These are phyloP conservation scores for Haplochromis vanheusdeni DNA, from an alignment of 2,113 vertebrate genomes.

Conservation along the genomic window DNA sequence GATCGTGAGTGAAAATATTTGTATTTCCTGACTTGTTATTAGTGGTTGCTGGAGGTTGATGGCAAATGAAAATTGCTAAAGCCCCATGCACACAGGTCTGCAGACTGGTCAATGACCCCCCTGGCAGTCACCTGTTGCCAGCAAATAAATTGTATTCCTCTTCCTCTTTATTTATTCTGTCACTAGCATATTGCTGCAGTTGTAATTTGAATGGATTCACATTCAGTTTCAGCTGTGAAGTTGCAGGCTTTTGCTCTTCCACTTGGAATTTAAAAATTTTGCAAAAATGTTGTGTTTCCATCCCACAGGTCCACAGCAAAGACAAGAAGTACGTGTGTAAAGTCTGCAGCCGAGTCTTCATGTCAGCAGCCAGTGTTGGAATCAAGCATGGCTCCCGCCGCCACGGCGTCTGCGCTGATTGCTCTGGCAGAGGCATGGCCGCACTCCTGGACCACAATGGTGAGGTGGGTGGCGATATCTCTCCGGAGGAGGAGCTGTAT, in stretches of 20 bases:
- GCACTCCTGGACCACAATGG: constrained; percentile 78
- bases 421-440: constrained; percentile 79
- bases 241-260: neutral
- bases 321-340: constrained; percentile 99
- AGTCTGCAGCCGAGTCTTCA: constrained; percentile 93
- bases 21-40: neutral
- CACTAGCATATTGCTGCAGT: neutral
- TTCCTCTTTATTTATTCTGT: neutral
- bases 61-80: neutral
- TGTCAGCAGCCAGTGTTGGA: constrained; percentile 95
- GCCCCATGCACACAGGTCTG: neutral
- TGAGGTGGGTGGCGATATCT: constrained; percentile 77
- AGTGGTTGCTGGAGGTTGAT: neutral
- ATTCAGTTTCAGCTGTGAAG: neutral
- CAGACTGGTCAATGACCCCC: neutral
- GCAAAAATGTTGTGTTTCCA: neutral
- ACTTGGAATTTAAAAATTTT: neutral
- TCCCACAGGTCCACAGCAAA: constrained; percentile 91
- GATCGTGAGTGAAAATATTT: neutral
- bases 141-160: neutral
- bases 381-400: constrained; percentile 95
- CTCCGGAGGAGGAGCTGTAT: constrained; percentile 84
- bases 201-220: neutral
- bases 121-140: neutral
- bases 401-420: constrained; percentile 90